Base-by-base conservation (phyloP, 2,113 vertebrate genomes). In the Athene cunicularia region DNA sequence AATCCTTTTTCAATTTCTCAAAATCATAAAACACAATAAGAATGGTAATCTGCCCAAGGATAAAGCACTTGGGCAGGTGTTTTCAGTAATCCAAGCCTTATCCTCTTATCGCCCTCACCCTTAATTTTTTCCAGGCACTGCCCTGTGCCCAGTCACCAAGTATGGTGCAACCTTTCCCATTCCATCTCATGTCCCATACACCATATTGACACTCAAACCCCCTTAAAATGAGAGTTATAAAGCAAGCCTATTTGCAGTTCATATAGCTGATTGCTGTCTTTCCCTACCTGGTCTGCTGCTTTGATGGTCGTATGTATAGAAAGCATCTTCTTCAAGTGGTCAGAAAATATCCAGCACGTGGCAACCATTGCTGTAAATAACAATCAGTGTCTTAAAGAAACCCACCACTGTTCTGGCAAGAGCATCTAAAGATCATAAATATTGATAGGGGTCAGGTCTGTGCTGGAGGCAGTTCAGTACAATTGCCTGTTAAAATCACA, bases 251-350 rank as follows among this genome's bases (percentile, higher is more conserved):
- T 68, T 62, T 71, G 9, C 32, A 27, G 0, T 37, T 35, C 52
- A 4, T 37, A 13, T 37, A 58, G 15, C 24, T 16, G 62, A 9
- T 4, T 32, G 26, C 26, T 58, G 15, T 9, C 13, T 35, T 75
- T 56, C 41, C 23, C 27, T 17, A 8, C 2, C 23, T 32, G 21
- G 12, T 74, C 22, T 80, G 62, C 63, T 35, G 9, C 52, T 45
- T 6, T 28, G 64, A 32, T 68, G 22, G 37, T 14, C 37, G 7
- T 4, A 4, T 0, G 0, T 43, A 63, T 1, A 8, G 63, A 72
- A 87, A 81, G 24, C 3, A 28, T 50, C 32, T 37, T 90, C 79
- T 77, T 63, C 23, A 32, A 67, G 43, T 8, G 17, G 43, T 62
- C 70, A 82, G 66, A 33, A 39, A 62, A 43, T 5, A 21, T 5